phyloP scores from a whole-genome alignment of 2,888 invertebrate species.

The Prionchulus punctatus region DNA sequence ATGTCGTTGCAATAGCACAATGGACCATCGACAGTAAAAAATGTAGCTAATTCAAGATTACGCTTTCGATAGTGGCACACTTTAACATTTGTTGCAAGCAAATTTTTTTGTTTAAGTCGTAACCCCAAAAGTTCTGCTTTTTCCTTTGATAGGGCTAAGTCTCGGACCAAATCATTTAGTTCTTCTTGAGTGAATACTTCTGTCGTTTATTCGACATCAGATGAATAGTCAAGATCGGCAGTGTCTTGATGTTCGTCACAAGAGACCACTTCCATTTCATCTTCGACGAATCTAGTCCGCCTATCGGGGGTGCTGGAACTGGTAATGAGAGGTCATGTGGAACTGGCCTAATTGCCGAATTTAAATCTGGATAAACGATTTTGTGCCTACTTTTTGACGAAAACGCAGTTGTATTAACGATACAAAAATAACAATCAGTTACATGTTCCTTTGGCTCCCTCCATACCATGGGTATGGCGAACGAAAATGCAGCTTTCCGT shows the following conservation, averaged over 20 bases:
- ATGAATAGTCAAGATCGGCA: neutral
- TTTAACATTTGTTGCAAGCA: neutral
- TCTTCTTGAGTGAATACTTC: neutral
- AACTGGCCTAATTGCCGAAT: slow-evolving; percentile 10
- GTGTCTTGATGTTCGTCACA: neutral
- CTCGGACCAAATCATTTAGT: slow-evolving; percentile 7
- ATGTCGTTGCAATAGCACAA: neutral
- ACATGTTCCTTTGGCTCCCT: slow-evolving; percentile 10
- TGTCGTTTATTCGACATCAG: neutral
- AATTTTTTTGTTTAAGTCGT: slow-evolving; percentile 3
- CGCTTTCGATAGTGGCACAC: neutral
- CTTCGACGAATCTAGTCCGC: neutral
- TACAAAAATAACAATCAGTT: slow-evolving; percentile 12
- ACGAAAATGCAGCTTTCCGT: neutral
- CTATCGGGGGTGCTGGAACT: slow-evolving; percentile 1
- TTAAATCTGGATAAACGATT: slow-evolving; percentile 11
- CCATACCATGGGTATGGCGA: slow-evolving; percentile 12
- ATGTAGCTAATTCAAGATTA: neutral
- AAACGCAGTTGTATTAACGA: slow-evolving; percentile 4
- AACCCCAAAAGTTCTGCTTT: slow-evolving; percentile 6
- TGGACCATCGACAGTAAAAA: neutral
- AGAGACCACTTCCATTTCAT: neutral
- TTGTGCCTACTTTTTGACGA: slow-evolving; percentile 2
- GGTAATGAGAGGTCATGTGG: slow-evolving; percentile 9
- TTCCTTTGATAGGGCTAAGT: slow-evolving; percentile 3